Conservation (phyloP, 2,888 invertebrate species). For the Glomeris marginata region DNA sequence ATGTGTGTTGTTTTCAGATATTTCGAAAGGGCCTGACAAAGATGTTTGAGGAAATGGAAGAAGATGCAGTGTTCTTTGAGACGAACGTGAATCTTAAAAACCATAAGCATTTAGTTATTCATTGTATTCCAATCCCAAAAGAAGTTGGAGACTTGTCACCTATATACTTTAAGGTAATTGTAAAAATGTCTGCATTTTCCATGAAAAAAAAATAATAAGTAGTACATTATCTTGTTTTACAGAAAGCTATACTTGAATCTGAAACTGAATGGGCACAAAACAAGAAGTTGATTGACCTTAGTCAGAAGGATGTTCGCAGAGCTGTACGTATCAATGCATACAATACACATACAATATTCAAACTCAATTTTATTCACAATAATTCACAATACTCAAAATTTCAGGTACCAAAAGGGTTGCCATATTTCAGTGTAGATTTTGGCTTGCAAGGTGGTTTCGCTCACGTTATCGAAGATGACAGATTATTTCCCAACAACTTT, state of each 20-base stretch:
- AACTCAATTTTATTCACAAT: too few species aligned
- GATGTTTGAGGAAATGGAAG: slow-evolving; percentile 53
- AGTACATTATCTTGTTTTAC: slow-evolving; percentile 17
- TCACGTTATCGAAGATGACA: slow-evolving; percentile 91
- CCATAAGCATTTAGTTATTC: slow-evolving; percentile 69
- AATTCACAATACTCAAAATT: background rate
- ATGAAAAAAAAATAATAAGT: background rate
- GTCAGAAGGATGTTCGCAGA: slow-evolving; percentile 52
- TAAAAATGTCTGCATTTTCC: background rate
- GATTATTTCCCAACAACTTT: slow-evolving; percentile 70
- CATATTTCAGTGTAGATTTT: slow-evolving; percentile 91
- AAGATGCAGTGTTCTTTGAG: slow-evolving; percentile 84
- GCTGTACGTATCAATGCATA: slow-evolving; percentile 33
- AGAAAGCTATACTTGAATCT: slow-evolving; percentile 88
- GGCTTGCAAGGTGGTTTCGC: slow-evolving; percentile 78
- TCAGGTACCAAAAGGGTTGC: slow-evolving; percentile 71
- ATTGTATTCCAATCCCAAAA: slow-evolving; percentile 73
- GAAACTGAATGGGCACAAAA: slow-evolving; percentile 92
- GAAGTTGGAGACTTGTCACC: slow-evolving; percentile 78
- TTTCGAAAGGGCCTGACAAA: slow-evolving; percentile 61
- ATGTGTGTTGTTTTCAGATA: slow-evolving; percentile 36
- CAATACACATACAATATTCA: background rate
- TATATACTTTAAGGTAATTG: slow-evolving; percentile 75
- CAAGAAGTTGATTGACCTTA: slow-evolving; percentile 67
- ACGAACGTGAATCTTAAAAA: slow-evolving; percentile 55